Conservation (phyloP, 2,888 invertebrate species). For the Saturnia japonica region DNA sequence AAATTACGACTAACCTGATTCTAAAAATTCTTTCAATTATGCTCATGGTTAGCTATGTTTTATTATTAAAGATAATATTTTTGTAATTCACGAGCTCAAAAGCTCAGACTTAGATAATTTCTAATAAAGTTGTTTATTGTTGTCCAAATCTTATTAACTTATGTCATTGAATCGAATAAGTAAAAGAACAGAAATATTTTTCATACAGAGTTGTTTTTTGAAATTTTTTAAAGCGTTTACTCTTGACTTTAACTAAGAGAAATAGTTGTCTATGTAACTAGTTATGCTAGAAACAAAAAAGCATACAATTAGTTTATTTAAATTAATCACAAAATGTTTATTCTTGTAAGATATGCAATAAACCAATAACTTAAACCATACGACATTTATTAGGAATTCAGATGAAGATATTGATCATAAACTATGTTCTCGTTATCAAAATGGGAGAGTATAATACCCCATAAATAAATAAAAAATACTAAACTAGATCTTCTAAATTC, state of each 20-base stretch:
- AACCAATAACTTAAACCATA: background rate
- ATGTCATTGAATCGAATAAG: too few species aligned
- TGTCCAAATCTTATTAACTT: too few species aligned
- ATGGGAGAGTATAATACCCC: background rate
- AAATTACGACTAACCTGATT: too few species aligned
- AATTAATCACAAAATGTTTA: background rate
- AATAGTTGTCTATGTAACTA: background rate
- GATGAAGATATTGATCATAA: background rate
- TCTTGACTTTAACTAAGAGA: background rate
- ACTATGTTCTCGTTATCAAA: background rate
- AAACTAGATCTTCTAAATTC: background rate
- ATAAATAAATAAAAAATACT: constrained; percentile 6
- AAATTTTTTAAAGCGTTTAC: background rate
- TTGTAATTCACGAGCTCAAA: too few species aligned
- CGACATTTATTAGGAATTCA: background rate
- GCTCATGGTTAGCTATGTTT: too few species aligned
- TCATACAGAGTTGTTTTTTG: too few species aligned
- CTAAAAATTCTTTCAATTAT: too few species aligned
- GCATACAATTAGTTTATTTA: background rate
- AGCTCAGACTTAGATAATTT: too few species aligned
- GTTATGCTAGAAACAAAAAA: background rate
- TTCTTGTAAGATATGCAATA: background rate
- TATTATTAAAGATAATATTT: too few species aligned
- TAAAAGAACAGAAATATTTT: too few species aligned
- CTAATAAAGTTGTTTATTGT: too few species aligned